A percentile compares a stretch with the other conserved stretches of the same genome.
These are phyloP conservation scores for Epinephelus cyanopodus DNA, from an alignment of 2,113 vertebrate species.

Conservation along the genomic window DNA sequence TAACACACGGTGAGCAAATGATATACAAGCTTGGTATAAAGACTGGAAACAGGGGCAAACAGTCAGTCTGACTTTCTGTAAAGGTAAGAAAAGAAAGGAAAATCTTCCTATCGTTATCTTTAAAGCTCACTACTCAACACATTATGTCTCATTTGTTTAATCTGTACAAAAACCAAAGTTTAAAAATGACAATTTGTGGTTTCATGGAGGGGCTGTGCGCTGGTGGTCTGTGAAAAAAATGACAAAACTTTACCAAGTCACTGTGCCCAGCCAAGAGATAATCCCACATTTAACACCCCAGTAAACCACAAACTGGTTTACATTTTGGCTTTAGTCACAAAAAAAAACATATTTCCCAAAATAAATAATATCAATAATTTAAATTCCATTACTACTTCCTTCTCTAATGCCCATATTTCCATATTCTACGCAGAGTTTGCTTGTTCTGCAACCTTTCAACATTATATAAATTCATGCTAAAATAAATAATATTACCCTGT, in stretches of 20 bases:
- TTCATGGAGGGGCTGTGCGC: background rate
- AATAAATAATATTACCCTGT: background rate
- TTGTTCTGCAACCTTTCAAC: background rate
- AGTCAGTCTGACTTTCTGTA: background rate
- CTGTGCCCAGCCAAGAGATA: background rate
- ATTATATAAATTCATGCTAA: background rate
- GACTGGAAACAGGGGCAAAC: background rate
- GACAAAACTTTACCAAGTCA: slow-evolving; percentile 6
- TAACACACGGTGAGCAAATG: no score
- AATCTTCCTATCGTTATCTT: no score
- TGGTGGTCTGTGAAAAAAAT: background rate
- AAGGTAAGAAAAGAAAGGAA: background rate
- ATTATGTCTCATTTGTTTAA: no score
- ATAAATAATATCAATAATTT: no score
- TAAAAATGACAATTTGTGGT: background rate
- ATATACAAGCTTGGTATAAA: background rate
- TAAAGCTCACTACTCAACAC: background rate
- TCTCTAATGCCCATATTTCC: slow-evolving; percentile 4
- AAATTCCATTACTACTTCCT: background rate
- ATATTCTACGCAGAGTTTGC: background rate
- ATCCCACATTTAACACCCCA: background rate
- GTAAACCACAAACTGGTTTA: background rate
- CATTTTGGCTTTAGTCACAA: background rate
- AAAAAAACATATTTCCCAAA: background rate
- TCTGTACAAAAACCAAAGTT: background rate